Evolutionary conservation across 1,140 invertebrate species (phyloP), one percentile per base, ranked within the genome.

Genomic region (Dinoponera quadriceps): DNA sequence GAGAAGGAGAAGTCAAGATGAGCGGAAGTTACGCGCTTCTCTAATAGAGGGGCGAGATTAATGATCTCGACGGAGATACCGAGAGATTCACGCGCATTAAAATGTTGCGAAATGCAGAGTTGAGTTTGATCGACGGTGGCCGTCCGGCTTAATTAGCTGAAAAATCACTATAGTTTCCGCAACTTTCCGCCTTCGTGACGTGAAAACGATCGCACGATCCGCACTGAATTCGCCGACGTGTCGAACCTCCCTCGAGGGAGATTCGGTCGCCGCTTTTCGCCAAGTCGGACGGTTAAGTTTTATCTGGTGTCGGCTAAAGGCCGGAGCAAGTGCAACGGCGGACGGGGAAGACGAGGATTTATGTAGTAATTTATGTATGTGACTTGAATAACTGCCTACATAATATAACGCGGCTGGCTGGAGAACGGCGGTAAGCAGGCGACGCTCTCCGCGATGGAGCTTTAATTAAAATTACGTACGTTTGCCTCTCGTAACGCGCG

Each of bases 391-490:
- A 93, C 91, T 93, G 88, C 85, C 89, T 91, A 89, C 88, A 91
- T 91, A 92, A 93, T 93, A 92, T 91, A 91, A 78, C 78, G 68
- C 54, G 54, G 83, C 29, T 83, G 78, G 80, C 55, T 88, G 71
- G 68, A 88, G 84, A 63, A 62, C 71, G 60, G 80, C 82, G 85
- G 75, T 80, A 80, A 91, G 90, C 86, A 85, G 88, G 88, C 89
- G 90, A 92, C 89, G 92, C 92, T 88, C 88, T 92, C 86, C 90
- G 89, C 90, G 91, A 85, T 89, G 89, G 85, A 87, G 90, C 88
- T 94, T 93, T 93, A 94, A 94, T 94, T 94, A 94, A 94, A 94
- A 94, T 94, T 94, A 94, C 92, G 90, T 92, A 90, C 90, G 89
- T 92, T 92, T 90, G 87, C 88, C 81, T 87, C 84, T 88, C 89